Percentiles rank a stretch among this genome's conserved stretches.
phyloP scores from a whole-genome alignment of 1,140 invertebrate species.

The Helicorthomorpha holstii region DNA sequence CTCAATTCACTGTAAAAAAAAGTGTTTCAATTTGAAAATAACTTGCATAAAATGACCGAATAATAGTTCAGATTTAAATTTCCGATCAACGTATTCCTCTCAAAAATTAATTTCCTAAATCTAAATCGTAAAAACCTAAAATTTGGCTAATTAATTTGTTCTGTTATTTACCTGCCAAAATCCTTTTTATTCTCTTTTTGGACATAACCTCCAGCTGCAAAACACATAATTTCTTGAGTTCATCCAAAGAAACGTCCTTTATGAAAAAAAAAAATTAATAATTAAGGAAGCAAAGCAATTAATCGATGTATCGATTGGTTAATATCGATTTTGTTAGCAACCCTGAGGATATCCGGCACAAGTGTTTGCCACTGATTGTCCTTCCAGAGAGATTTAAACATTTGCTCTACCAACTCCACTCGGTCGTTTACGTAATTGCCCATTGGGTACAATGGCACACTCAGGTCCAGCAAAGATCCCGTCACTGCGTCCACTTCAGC shows the following conservation, averaged over 20 bases:
- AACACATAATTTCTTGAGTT: conserved; percentile 1
- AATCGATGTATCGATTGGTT: not conserved
- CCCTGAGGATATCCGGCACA: not conserved
- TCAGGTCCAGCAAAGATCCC: too few species aligned
- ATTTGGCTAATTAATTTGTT: too few species aligned
- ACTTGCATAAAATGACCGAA: too few species aligned
- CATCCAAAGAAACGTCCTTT: not conserved
- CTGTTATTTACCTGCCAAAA: not conserved
- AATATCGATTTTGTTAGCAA: not conserved
- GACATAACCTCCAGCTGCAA: not conserved
- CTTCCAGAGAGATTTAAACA: not conserved
- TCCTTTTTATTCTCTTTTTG: not conserved
- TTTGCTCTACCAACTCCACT: not conserved
- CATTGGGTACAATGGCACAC: not conserved
- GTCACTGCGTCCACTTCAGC: too few species aligned
- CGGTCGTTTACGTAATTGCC: not conserved
- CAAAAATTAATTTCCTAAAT: too few species aligned
- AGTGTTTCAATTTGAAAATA: too few species aligned
- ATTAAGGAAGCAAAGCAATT: not conserved
- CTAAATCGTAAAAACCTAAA: too few species aligned
- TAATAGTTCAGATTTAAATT: too few species aligned
- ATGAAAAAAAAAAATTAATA: not conserved
- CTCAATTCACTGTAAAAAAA: too few species aligned
- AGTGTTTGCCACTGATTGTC: not conserved
- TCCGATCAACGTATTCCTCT: too few species aligned